A percentile compares a stretch with the other conserved stretches of the same genome.
phyloP scores from a whole-genome alignment of 2,888 invertebrate species.

The Rapana venosa region DNA sequence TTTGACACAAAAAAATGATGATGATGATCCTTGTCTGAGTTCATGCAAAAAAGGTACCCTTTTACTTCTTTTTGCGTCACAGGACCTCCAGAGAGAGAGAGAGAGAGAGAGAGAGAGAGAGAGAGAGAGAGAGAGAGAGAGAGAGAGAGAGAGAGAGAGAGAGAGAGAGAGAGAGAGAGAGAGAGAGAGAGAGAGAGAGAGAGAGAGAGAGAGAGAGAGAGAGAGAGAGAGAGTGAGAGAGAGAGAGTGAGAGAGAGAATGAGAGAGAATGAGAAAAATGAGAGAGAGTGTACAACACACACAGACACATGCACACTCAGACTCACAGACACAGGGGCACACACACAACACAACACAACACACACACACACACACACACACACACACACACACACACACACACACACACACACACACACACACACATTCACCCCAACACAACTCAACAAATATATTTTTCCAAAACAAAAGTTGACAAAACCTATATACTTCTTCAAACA shows the following conservation, averaged over 20 bases:
- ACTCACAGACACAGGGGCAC: not conserved
- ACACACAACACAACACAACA: not conserved
- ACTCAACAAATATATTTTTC: not conserved
- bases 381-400: too few relatives aligned
- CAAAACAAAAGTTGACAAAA: not conserved
- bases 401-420: too few relatives aligned
- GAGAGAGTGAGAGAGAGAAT: too few relatives aligned
- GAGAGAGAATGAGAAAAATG: too few relatives aligned
- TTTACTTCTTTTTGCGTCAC: too few relatives aligned
- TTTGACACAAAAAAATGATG: too few relatives aligned
- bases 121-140: slow-evolving; percentile 5
- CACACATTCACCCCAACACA: too few relatives aligned
- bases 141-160: slow-evolving; percentile 4
- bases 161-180: not conserved
- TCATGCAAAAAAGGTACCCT: too few relatives aligned
- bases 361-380: not conserved
- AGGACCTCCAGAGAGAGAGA: not conserved
- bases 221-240: not conserved
- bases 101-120: not conserved
- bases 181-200: not conserved
- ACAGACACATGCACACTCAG: not conserved
- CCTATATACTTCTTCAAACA: too few relatives aligned
- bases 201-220: not conserved
- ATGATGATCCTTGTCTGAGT: too few relatives aligned
- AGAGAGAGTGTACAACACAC: not conserved